phyloP scores from a whole-genome alignment of 1,140 invertebrate genomes.

The Hyphantria cunea region DNA sequence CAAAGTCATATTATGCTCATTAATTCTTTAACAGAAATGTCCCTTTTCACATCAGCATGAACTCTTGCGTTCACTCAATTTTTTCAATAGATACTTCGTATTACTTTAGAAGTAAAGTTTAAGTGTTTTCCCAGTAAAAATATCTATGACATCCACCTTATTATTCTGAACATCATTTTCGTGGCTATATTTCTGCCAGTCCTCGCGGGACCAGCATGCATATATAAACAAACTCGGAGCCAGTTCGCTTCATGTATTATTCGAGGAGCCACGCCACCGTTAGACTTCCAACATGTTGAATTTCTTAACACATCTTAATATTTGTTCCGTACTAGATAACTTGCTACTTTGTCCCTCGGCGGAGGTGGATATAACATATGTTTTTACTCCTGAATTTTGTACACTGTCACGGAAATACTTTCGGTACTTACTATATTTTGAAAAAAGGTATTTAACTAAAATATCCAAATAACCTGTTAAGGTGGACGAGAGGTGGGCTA shows the following conservation, averaged over 20 bases:
- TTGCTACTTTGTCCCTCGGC: background rate
- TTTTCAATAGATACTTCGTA: too few species aligned
- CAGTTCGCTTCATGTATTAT: conserved; percentile 8
- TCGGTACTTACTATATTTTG: too few species aligned
- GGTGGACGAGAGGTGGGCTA: too few species aligned
- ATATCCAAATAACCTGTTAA: too few species aligned
- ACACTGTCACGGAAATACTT: too few species aligned
- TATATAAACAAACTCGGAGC: background rate
- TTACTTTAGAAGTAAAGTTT: too few species aligned
- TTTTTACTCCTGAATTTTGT: conserved; percentile 1
- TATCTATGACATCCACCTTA: background rate
- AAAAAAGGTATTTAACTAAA: too few species aligned
- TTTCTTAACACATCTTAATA: conserved; percentile 8
- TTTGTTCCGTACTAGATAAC: conserved; percentile 2
- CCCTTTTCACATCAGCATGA: too few species aligned
- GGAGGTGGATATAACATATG: background rate
- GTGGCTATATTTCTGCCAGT: background rate
- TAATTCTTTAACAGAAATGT: too few species aligned
- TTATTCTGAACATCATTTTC: conserved; percentile 4
- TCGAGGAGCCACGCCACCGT: background rate
- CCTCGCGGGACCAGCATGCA: conserved; percentile 3
- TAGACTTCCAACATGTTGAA: conserved; percentile 3
- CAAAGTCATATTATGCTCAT: too few species aligned
- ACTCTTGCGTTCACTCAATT: too few species aligned
- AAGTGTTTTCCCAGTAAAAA: background rate